Conservation (phyloP, 2,113 vertebrate species). For the Mixornis gularis region DNA sequence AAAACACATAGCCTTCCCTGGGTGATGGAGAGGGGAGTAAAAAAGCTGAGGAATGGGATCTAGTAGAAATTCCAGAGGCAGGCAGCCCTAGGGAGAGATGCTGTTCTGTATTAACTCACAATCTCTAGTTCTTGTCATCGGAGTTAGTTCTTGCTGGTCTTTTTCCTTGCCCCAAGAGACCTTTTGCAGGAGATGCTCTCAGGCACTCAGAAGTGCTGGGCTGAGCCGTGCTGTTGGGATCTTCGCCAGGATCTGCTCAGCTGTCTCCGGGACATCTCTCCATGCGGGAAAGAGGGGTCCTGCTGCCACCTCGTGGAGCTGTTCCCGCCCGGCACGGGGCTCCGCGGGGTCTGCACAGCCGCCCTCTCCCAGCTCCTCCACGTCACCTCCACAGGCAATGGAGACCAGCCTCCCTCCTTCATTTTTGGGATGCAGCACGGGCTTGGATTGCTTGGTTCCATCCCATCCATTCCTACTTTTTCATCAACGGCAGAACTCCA, state of each 20-base stretch:
- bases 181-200: not conserved
- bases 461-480: not conserved
- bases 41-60: not conserved
- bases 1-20: not conserved
- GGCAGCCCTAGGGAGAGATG: not conserved
- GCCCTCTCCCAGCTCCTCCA: not conserved
- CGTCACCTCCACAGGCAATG: accelerated
- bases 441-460: not conserved
- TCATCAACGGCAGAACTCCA: not conserved
- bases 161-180: not conserved
- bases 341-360: not conserved
- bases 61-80: not conserved
- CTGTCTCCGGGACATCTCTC: not conserved
- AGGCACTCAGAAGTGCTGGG: not conserved
- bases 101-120: not conserved
- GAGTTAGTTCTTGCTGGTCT: not conserved
- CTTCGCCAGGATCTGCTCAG: not conserved
- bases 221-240: accelerated
- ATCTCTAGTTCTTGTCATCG: accelerated
- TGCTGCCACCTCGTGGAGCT: conserved; percentile 50
- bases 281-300: not conserved
- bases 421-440: not conserved
- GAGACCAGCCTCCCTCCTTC: not conserved
- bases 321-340: not conserved
- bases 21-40: not conserved